phyloP scores from a whole-genome alignment of 1,140 invertebrate genomes.

The Drosophila pruinosa region DNA sequence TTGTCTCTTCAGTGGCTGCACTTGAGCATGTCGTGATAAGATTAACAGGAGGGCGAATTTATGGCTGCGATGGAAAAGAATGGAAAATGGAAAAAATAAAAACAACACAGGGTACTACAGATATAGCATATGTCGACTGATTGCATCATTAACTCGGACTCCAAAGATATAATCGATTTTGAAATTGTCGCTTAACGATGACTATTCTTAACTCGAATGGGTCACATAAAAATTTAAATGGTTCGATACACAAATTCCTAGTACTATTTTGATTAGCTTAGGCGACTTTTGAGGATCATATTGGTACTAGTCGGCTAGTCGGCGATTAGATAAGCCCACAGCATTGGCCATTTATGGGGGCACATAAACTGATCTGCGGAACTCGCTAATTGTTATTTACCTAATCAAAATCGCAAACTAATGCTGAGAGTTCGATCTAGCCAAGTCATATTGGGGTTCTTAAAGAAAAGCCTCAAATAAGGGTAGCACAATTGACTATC shows the following conservation, averaged over 20 bases:
- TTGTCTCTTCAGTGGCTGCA: constrained; percentile 29
- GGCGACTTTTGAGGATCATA: constrained; percentile 48
- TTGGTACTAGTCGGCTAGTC: constrained; percentile 12
- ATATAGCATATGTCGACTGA: background rate
- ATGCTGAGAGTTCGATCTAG: constrained; percentile 20
- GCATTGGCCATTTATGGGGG: background rate
- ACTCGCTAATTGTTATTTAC: background rate
- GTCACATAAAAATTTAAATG: constrained; percentile 49
- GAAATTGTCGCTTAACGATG: constrained; percentile 38
- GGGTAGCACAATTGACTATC: background rate
- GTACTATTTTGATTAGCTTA: constrained; percentile 48
- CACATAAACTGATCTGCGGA: constrained; percentile 24
- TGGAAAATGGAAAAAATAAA: background rate
- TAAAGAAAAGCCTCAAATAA: background rate
- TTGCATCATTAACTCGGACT: background rate
- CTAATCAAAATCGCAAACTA: constrained; percentile 8
- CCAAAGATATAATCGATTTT: background rate
- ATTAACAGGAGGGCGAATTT: constrained; percentile 22
- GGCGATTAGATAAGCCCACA: constrained; percentile 56
- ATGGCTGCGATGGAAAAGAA: constrained; percentile 3
- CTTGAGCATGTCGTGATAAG: constrained; percentile 44
- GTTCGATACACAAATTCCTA: constrained; percentile 40
- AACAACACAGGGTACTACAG: background rate
- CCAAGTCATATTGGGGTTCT: background rate
- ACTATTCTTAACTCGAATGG: constrained; percentile 25